Evolutionary conservation across 2,113 vertebrate species (phyloP).

Genomic region (Diadophis punctatus): DNA sequence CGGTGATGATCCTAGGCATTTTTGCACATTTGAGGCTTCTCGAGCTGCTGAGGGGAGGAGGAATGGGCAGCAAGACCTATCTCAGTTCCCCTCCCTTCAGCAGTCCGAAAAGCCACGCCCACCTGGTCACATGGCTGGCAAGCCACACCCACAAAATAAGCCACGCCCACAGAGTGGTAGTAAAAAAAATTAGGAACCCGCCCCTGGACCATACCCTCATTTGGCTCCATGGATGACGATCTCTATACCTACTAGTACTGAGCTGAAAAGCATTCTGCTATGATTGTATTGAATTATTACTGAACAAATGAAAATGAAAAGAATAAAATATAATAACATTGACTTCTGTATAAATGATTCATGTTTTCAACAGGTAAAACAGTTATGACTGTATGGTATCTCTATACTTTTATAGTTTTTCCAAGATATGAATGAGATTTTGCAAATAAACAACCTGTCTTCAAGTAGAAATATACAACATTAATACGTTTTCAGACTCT

Average conservation of each 20-base stretch:
- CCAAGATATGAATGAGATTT: constrained; percentile 12
- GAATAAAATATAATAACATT: neutral
- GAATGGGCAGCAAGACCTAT: too few relatives aligned
- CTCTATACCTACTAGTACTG: neutral
- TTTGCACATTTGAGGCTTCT: too few relatives aligned
- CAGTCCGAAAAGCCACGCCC: too few relatives aligned
- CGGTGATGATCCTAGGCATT: too few relatives aligned
- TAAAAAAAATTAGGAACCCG: too few relatives aligned
- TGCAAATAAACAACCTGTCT: constrained; percentile 2
- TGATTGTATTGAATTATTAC: neutral
- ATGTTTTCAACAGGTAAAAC: neutral
- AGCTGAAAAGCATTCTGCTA: neutral
- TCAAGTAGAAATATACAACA: constrained; percentile 5
- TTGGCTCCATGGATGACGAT: neutral
- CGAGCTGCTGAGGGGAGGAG: too few relatives aligned
- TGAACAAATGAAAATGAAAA: neutral
- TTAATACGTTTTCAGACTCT: constrained; percentile 13
- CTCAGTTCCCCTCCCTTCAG: too few relatives aligned
- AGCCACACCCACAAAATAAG: too few relatives aligned
- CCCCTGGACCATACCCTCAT: too few relatives aligned
- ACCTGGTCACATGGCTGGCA: too few relatives aligned
- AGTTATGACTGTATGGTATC: neutral
- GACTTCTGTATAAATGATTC: neutral
- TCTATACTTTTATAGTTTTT: neutral
- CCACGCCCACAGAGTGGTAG: too few relatives aligned